Evolutionary conservation across 2,888 invertebrate species (phyloP), one percentile per base, ranked within the genome.

Genomic region (Leptogaster cylindrica): DNA sequence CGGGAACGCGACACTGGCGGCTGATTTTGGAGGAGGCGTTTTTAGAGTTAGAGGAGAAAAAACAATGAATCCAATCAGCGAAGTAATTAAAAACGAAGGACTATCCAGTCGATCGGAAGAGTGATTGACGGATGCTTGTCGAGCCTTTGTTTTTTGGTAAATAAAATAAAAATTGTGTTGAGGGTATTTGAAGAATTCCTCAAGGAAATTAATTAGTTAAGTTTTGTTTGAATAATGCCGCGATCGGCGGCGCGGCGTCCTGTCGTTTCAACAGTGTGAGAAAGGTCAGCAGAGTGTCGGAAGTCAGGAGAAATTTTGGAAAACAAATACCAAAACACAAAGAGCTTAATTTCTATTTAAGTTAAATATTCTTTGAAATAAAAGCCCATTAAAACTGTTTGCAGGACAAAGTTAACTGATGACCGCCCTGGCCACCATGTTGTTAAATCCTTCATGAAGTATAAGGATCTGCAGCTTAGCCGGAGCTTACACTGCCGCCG

Each of bases 31-130:
- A 14, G 14, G 50, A 14, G 14, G 50, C 50, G 23, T 50, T 25
- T 25, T 50, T 25, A 3, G 50, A 50, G 25, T 14, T 10, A n/a
- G 14, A 12, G 39, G 14, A 39, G 39, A n/a, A n/a, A n/a, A 16
- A 39, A 50, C 50, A 50, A 50, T 25, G 23, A 50, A 50, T 50
- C 50, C 50, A 50, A 50, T 50, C 50, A 50, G 50, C n/a, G 27
- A 50, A 16, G 50, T 50, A 50, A 50, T 50, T 50, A 50, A 50
- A 50, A 50, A 12, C 25, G n/a, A 50, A 18, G 27, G 50, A 50
- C 50, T 50, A 50, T 25, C 50, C 25, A 23, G 25, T 50, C 50
- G 50, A 50, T 50, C 27, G 50, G n/a, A 14, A 50, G 50, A 50
- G 10, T 50, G 50, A 50, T 50, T 50, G 50, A 50, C 50, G 27